Percentiles rank a stretch among this genome's conserved stretches.
Evolutionary conservation across 2,113 vertebrate species (phyloP).

Genomic region (Nycticebus coucang): DNA sequence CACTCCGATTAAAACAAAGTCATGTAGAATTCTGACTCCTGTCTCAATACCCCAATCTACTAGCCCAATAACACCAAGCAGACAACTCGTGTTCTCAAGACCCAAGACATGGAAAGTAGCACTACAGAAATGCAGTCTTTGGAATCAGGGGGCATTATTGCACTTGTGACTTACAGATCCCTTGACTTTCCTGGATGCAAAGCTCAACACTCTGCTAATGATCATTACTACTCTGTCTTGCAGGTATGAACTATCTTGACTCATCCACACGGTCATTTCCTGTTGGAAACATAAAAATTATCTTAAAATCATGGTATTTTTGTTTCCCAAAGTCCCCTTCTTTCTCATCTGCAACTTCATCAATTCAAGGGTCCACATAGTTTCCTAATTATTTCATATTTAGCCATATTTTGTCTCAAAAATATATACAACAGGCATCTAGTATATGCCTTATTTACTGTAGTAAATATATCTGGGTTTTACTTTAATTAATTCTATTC

Average conservation of each 20-base stretch:
- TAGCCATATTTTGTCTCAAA: background rate
- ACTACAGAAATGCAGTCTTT: background rate
- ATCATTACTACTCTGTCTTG: slow-evolving; percentile 36
- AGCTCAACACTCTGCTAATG: slow-evolving; percentile 64
- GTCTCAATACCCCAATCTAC: background rate
- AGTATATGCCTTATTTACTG: background rate
- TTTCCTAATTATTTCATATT: background rate
- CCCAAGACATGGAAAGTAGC: background rate
- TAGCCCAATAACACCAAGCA: background rate
- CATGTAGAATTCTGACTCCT: background rate
- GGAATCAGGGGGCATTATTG: no score
- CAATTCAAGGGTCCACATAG: background rate
- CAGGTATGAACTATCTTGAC: background rate
- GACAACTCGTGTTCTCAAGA: background rate
- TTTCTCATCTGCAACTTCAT: background rate
- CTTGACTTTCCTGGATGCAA: background rate
- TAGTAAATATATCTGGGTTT: background rate
- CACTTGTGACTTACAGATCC: slow-evolving; percentile 34
- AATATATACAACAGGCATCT: background rate
- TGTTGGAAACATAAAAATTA: slow-evolving; percentile 26
- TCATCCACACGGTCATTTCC: slow-evolving; percentile 73
- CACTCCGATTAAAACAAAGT: background rate
- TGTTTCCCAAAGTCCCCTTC: background rate
- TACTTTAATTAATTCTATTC: background rate
- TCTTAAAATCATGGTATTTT: background rate